phyloP scores from a whole-genome alignment of 2,888 invertebrate genomes.

The Aleiodes alternator region DNA sequence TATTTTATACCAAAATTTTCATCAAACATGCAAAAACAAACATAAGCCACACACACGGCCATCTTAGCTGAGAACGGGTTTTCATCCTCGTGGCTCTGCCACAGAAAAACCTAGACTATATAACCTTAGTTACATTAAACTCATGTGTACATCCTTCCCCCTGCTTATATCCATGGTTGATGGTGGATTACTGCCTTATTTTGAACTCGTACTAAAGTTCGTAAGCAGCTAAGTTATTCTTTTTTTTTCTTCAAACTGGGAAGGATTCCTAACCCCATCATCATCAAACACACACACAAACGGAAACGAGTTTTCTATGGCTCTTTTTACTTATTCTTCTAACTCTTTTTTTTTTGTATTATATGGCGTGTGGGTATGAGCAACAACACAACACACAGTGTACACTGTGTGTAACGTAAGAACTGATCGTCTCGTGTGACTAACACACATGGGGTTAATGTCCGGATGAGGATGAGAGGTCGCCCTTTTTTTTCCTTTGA shows the following conservation, averaged over 20 bases:
- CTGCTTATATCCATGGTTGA: conserved; percentile 32
- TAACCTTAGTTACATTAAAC: conserved; percentile 36
- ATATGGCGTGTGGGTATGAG: conserved; percentile 33
- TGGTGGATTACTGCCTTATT: conserved; percentile 43
- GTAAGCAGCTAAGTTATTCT: conserved; percentile 22
- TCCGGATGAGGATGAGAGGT: not conserved
- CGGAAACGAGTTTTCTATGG: conserved; percentile 47
- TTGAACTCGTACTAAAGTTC: conserved; percentile 31
- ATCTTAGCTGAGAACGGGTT: conserved; percentile 57
- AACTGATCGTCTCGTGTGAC: conserved; percentile 18
- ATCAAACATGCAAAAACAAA: conserved; percentile 22
- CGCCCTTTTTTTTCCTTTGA: not conserved
- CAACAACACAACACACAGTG: not conserved
- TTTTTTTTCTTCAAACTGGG: not conserved
- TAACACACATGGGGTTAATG: conserved; percentile 23
- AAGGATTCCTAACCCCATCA: conserved; percentile 43
- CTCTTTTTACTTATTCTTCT: not conserved
- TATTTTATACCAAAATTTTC: not conserved
- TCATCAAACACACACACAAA: conserved; percentile 21
- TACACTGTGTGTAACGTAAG: conserved; percentile 27
- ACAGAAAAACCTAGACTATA: conserved; percentile 48
- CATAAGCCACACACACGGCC: conserved; percentile 54
- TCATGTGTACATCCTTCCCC: conserved; percentile 18
- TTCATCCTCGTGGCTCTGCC: conserved; percentile 44
- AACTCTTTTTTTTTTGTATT: no score